Conservation (phyloP, 2,888 invertebrate species). For the Dinocampus coccinellae region DNA sequence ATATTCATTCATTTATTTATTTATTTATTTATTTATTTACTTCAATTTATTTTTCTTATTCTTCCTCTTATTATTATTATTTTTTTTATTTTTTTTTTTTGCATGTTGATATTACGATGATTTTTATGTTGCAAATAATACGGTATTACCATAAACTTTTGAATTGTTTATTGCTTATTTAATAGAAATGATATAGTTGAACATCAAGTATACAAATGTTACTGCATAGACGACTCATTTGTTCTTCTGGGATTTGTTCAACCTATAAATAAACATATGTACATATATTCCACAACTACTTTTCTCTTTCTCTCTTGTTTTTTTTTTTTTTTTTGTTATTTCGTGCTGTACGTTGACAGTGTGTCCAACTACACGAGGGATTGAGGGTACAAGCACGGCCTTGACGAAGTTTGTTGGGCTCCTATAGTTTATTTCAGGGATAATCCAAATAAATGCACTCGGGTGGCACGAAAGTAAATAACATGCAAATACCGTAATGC, state of each 20-base stretch:
- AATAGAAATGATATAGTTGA: conserved; percentile 57
- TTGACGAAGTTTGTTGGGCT: conserved; percentile 37
- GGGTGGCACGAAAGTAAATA: conserved; percentile 68
- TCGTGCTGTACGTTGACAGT: conserved; percentile 23
- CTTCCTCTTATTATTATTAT: no score
- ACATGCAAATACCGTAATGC: conserved; percentile 70
- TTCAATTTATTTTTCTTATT: background rate
- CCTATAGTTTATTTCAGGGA: conserved; percentile 68
- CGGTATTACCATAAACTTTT: background rate
- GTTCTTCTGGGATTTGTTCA: conserved; percentile 54
- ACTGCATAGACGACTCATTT: conserved; percentile 60
- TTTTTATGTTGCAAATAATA: no score
- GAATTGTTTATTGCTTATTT: conserved; percentile 44
- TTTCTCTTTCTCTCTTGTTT: no score
- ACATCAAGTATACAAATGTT: conserved; percentile 52
- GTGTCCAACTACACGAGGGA: conserved; percentile 22
- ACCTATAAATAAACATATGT: conserved; percentile 8
- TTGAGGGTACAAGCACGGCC: background rate
- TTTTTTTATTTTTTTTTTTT: no score
- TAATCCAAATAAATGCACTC: conserved; percentile 71
- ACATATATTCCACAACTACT: background rate
- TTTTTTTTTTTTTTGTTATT: conserved; percentile 20
- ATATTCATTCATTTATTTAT: background rate
- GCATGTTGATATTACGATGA: background rate
- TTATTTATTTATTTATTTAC: background rate